Evolutionary conservation across 1,140 invertebrate genomes (phyloP).

Genomic region (Mya arenaria): DNA sequence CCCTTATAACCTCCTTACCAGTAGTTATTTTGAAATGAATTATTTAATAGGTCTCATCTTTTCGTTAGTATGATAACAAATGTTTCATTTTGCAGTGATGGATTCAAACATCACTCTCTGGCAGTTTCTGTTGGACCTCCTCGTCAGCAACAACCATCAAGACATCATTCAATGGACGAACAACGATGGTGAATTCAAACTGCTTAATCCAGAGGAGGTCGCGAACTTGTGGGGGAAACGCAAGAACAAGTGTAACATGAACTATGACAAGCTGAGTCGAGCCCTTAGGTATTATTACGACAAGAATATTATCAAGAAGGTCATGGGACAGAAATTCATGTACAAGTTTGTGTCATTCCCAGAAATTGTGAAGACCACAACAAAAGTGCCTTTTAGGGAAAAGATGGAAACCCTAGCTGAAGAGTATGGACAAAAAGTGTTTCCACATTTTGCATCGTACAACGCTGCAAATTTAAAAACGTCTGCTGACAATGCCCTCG

Average conservation of each 20-base stretch:
- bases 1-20: too few species aligned
- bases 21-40: neutral
- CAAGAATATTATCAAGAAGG: conserved; percentile 99
- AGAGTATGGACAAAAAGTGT: conserved; percentile 72
- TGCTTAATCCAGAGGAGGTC: conserved; percentile 98
- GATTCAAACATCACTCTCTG: conserved; percentile 80
- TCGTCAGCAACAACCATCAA: conserved; percentile 97
- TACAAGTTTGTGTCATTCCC: conserved; percentile 95
- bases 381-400: conserved; percentile 82
- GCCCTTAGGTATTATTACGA: conserved; percentile 99
- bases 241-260: conserved; percentile 99
- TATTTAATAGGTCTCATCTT: neutral
- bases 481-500: conserved; percentile 62
- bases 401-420: conserved; percentile 83
- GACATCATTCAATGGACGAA: conserved; percentile 99
- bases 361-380: conserved; percentile 84
- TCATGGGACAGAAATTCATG: conserved; percentile 95
- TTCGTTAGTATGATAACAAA: too few species aligned
- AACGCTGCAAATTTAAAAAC: conserved; percentile 69
- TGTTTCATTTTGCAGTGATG: conserved; percentile 69
- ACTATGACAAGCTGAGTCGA: conserved; percentile 98
- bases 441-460: conserved; percentile 75
- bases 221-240: conserved; percentile 97
- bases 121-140: conserved; percentile 81
- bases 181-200: conserved; percentile 99